Evolutionary conservation across 2,797 vertebrate species (phyloP).

Genomic region (Astyanax mexicanus): DNA sequence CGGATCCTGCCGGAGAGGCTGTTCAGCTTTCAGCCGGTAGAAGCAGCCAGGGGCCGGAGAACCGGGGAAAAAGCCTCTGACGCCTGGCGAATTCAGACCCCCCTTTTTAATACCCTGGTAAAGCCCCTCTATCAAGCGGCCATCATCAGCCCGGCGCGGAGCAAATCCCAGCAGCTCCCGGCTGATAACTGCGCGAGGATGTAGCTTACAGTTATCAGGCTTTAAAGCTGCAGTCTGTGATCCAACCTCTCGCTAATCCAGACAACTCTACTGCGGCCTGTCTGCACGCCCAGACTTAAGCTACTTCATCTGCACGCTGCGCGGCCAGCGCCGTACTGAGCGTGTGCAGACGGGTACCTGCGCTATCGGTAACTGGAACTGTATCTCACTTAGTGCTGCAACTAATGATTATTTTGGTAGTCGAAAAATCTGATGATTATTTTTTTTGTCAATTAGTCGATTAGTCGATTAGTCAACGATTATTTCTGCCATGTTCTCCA

Average conservation of each 20-base stretch:
- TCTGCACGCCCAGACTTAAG: slow-evolving; percentile 27
- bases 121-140: slow-evolving; percentile 33
- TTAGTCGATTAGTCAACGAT: no score
- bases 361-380: no score
- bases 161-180: slow-evolving; percentile 39
- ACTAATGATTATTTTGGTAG: no score
- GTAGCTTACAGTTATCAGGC: slow-evolving; percentile 43
- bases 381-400: no score
- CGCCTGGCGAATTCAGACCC: slow-evolving; percentile 1
- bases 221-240: slow-evolving; percentile 39
- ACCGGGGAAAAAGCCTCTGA: slow-evolving; percentile 8
- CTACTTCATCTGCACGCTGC: background rate
- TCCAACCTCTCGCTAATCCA: slow-evolving; percentile 45
- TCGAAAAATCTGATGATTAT: no score
- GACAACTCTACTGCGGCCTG: slow-evolving; percentile 32
- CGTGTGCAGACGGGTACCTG: no score
- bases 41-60: background rate
- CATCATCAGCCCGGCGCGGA: slow-evolving; percentile 23
- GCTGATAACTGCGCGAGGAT: slow-evolving; percentile 41
- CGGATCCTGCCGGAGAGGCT: background rate
- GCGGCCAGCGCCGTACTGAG: background rate
- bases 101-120: slow-evolving; percentile 21
- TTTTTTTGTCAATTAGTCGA: no score
- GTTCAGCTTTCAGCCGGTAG: background rate
- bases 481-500: no score